phyloP scores from a whole-genome alignment of 2,113 vertebrate species.

The Pterophyllum scalare region DNA sequence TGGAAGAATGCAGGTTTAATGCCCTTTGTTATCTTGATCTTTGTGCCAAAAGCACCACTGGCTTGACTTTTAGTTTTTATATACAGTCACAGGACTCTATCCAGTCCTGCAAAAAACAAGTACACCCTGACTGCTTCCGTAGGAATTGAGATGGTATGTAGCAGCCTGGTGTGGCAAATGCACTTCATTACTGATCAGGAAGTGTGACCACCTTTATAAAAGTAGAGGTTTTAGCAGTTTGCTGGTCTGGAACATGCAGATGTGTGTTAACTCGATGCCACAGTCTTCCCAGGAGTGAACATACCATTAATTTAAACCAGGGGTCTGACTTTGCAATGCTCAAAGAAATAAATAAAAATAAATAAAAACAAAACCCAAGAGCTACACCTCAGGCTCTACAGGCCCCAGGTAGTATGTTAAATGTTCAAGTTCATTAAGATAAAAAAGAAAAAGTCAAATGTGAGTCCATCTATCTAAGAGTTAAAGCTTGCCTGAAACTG shows the following conservation, averaged over 20 bases:
- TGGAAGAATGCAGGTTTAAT: neutral
- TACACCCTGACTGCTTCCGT: neutral
- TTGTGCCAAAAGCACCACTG: neutral
- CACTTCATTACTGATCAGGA: no score
- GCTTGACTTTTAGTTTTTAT: neutral
- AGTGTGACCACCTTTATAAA: no score
- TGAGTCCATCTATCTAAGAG: no score
- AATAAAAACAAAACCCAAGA: no score
- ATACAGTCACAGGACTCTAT: neutral
- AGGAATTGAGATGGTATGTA: neutral
- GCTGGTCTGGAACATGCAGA: no score
- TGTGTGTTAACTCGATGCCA: neutral
- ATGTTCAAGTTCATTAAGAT: no score
- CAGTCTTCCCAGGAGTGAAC: neutral
- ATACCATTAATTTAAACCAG: neutral
- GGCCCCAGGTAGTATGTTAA: no score
- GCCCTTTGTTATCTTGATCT: neutral
- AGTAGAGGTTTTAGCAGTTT: no score
- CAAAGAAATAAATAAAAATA: neutral
- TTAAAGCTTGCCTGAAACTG: no score
- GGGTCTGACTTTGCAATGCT: neutral
- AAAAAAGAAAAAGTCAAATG: no score
- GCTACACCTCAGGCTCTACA: no score
- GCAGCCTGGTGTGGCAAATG: neutral
- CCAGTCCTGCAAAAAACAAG: neutral